Percentiles rank a stretch among this genome's conserved stretches.
phyloP scores from a whole-genome alignment of 30 jellyfish, hydroid and myxozoan species.

The Sanderia malayensis region DNA sequence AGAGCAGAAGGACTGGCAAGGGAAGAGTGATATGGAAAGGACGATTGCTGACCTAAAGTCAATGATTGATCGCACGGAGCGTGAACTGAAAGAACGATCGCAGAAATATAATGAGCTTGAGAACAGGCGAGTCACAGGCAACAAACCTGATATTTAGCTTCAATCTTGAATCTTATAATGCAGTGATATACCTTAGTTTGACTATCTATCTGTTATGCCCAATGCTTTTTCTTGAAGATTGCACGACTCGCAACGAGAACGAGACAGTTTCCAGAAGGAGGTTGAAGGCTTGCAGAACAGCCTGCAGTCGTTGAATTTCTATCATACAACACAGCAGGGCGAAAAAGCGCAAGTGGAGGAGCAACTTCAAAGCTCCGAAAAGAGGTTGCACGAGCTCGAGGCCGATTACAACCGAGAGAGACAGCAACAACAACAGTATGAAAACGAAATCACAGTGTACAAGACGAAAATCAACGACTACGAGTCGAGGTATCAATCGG shows the following conservation, averaged over 20 bases:
- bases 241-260: slow-evolving; percentile 61
- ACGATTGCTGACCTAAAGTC: slow-evolving; percentile 66
- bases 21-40: slow-evolving; percentile 69
- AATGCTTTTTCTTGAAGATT: background rate
- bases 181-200: too few relatives aligned
- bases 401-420: slow-evolving; percentile 48
- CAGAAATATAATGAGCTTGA: slow-evolving; percentile 55
- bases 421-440: slow-evolving; percentile 55
- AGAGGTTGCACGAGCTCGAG: slow-evolving; percentile 63
- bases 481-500: slow-evolving; percentile 56
- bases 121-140: slow-evolving; percentile 50
- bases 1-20: slow-evolving; percentile 63
- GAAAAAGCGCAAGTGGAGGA: slow-evolving; percentile 80
- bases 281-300: slow-evolving; percentile 75
- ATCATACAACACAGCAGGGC: slow-evolving; percentile 55
- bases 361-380: slow-evolving; percentile 55
- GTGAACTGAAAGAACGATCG: slow-evolving; percentile 72
- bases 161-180: too few relatives aligned
- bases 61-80: slow-evolving; percentile 76
- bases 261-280: slow-evolving; percentile 52
- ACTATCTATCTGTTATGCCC: background rate
- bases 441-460: slow-evolving; percentile 63
- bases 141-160: too few relatives aligned
- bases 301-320: slow-evolving; percentile 45
- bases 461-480: slow-evolving; percentile 58